Percentiles rank a stretch among this genome's conserved stretches.
Evolutionary conservation across 2,888 invertebrate genomes (phyloP).

Genomic region (Aleiodes leptofemur): DNA sequence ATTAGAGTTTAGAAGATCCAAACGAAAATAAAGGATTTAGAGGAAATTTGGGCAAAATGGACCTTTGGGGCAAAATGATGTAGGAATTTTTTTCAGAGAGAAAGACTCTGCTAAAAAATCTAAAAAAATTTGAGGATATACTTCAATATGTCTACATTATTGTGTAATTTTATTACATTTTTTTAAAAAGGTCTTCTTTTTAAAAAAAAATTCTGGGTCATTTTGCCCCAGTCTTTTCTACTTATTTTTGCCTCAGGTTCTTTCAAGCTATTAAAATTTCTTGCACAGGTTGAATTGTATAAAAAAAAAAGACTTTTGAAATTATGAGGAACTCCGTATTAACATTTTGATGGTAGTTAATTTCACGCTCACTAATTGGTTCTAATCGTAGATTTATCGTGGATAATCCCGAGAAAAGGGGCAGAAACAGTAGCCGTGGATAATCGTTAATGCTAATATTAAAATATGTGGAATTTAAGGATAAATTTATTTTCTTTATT

Average conservation of each 20-base stretch:
- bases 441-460: constrained; percentile 32
- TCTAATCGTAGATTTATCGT: constrained; percentile 58
- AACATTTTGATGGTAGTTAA: constrained; percentile 47
- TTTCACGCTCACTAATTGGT: constrained; percentile 67
- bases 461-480: background rate
- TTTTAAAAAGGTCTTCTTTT: background rate
- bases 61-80: no score
- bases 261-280: no score
- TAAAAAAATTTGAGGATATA: no score
- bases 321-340: constrained; percentile 54
- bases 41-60: no score
- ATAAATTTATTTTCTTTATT: background rate
- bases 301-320: constrained; percentile 29
- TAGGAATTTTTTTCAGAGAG: no score
- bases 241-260: background rate
- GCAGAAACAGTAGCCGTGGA: constrained; percentile 12
- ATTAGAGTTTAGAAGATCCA: constrained; percentile 66
- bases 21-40: constrained; percentile 38
- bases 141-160: no score
- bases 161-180: constrained; percentile 17
- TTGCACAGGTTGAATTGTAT: background rate
- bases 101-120: no score
- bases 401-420: constrained; percentile 17
- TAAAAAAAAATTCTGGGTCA: background rate
- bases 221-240: no score